Percentiles rank a stretch among this genome's conserved stretches.
These are phyloP conservation scores for Pelecanus crispus DNA, from an alignment of 2,113 vertebrate species.

Conservation along the genomic window DNA sequence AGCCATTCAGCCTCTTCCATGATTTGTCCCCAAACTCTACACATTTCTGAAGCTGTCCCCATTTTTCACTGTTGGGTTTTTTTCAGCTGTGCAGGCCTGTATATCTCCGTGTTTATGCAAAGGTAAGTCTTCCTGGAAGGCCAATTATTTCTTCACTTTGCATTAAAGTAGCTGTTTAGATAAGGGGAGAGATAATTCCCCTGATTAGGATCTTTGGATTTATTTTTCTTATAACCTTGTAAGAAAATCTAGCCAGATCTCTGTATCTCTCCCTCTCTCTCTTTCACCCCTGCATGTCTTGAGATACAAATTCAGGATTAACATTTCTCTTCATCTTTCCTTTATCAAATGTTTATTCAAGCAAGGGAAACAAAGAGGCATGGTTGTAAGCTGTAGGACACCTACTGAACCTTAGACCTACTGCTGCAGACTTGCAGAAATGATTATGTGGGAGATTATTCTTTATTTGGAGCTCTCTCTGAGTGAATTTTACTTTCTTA, in stretches of 20 bases:
- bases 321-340: constrained; percentile 8
- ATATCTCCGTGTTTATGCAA: not conserved
- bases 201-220: not conserved
- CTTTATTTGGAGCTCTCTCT: not conserved
- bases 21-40: not conserved
- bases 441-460: constrained; percentile 12
- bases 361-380: constrained; percentile 10
- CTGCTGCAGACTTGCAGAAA: not conserved
- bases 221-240: constrained; percentile 40
- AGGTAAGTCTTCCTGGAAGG: not conserved
- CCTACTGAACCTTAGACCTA: constrained; percentile 15
- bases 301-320: constrained; percentile 58
- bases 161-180: constrained; percentile 25
- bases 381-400: constrained; percentile 31
- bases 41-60: not conserved
- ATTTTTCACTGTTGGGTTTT: not conserved
- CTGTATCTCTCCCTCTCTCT: not conserved
- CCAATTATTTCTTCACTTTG: constrained; percentile 39
- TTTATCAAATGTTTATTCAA: constrained; percentile 37
- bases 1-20: not conserved
- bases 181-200: not conserved
- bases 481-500: constrained; percentile 32
- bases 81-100: not conserved
- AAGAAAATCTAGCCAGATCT: constrained; percentile 34
- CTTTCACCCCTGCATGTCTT: not conserved